These are phyloP conservation scores for Smithornis capensis DNA, from an alignment of 2,113 vertebrate species.

Conservation along the genomic window DNA sequence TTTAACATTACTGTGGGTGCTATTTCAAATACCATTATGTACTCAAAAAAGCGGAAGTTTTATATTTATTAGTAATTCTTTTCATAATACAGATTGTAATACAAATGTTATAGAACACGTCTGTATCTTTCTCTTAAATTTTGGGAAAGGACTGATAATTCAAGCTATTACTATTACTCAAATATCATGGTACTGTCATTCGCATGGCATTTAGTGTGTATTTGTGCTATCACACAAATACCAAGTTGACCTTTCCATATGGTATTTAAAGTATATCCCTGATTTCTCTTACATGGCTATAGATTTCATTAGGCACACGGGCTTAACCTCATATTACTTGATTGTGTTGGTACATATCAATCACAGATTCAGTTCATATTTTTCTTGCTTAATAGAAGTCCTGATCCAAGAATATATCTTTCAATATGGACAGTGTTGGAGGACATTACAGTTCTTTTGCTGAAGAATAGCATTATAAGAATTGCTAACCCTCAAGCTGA, in stretches of 20 bases:
- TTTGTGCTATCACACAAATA: slow-evolving; percentile 26
- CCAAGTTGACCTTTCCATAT: slow-evolving; percentile 22
- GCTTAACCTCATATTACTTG: neutral
- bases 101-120: neutral
- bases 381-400: neutral
- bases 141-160: neutral
- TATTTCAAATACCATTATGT: neutral
- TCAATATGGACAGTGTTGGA: neutral
- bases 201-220: neutral
- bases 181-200: neutral
- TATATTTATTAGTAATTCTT: neutral
- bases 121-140: neutral
- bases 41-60: neutral
- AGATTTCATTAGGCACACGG: neutral
- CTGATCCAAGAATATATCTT: neutral
- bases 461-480: neutral
- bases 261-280: neutral
- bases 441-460: neutral
- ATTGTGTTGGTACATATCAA: neutral
- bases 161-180: neutral
- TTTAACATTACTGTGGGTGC: neutral
- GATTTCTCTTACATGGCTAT: neutral
- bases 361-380: neutral
- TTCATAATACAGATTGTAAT: neutral
- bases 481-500: neutral